Conservation (phyloP, 2,888 invertebrate genomes). For the Drosophila subquinaria region DNA sequence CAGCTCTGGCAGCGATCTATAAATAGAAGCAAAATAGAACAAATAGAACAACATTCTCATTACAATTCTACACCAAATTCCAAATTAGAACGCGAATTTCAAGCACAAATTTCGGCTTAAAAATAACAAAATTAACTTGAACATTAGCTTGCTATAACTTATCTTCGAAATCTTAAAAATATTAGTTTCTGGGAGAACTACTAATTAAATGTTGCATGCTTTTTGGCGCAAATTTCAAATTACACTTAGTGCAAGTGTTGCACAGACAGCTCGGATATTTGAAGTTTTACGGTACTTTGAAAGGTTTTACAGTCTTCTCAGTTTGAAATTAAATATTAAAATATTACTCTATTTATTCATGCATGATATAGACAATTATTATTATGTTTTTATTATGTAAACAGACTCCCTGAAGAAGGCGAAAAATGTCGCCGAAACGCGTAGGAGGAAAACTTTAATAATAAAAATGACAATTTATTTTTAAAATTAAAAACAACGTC, state of each 20-base stretch:
- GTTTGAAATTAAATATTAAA: too few relatives aligned
- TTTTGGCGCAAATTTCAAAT: constrained; percentile 34
- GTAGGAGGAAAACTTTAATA: too few relatives aligned
- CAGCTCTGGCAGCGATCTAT: constrained; percentile 90
- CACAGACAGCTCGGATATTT: too few relatives aligned
- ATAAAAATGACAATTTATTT: too few relatives aligned
- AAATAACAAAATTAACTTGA: background rate
- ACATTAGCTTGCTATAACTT: background rate
- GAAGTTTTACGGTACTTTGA: too few relatives aligned
- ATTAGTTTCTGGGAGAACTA: background rate
- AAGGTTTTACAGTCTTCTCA: too few relatives aligned
- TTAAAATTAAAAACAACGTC: too few relatives aligned
- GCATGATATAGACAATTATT: too few relatives aligned
- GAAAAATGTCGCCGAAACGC: too few relatives aligned
- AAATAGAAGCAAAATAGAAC: constrained; percentile 61
- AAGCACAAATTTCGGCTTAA: background rate
- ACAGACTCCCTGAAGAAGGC: too few relatives aligned
- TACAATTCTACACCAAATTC: constrained; percentile 27
- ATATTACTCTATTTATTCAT: too few relatives aligned
- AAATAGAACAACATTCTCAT: constrained; percentile 18
- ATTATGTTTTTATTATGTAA: too few relatives aligned
- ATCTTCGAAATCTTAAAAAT: background rate
- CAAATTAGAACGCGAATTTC: constrained; percentile 43
- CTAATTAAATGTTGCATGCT: constrained; percentile 47
- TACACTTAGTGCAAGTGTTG: background rate